Conservation (phyloP, 2,797 vertebrate species). For the Leptatherina wallacei region DNA sequence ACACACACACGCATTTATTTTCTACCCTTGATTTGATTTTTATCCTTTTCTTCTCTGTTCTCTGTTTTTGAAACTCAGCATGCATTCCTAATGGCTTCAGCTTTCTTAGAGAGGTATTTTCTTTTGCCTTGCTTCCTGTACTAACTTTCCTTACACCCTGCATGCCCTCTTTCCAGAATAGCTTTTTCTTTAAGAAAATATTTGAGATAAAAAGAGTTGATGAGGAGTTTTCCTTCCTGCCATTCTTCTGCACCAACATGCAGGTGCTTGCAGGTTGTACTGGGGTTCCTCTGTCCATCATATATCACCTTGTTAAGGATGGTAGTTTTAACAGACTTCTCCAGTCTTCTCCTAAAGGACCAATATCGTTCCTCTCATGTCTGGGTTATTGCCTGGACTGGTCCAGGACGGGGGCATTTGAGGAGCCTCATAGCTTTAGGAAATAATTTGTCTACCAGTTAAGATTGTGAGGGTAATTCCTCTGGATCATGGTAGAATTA, state of each 20-base stretch:
- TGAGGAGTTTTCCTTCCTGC: constrained; percentile 44
- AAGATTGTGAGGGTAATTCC: constrained; percentile 38
- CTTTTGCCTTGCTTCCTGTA: constrained; percentile 34
- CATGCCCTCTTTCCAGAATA: constrained; percentile 21
- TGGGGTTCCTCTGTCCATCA: constrained; percentile 18
- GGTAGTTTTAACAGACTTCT: constrained; percentile 11
- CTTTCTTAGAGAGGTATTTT: constrained; percentile 37
- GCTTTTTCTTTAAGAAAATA: constrained; percentile 27
- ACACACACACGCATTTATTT: constrained; percentile 18
- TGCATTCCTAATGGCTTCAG: constrained; percentile 65
- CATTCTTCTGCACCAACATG: constrained; percentile 57
- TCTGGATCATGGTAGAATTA: constrained; percentile 44
- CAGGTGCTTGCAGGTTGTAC: constrained; percentile 62
- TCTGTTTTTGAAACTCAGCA: constrained; percentile 61
- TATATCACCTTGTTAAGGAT: constrained; percentile 20
- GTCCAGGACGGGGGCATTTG: constrained; percentile 38
- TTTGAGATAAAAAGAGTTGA: constrained; percentile 25
- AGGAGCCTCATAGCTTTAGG: constrained; percentile 36
- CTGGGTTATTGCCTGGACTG: constrained; percentile 45
- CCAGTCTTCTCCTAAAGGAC: constrained; percentile 24
- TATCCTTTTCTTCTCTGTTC: constrained; percentile 61
- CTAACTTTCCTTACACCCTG: constrained; percentile 22
- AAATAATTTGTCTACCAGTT: constrained; percentile 49
- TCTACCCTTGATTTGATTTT: constrained; percentile 64
- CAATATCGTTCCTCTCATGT: constrained; percentile 36